A percentile compares a stretch with the other conserved stretches of the same genome.
phyloP scores from a whole-genome alignment of 2,888 invertebrate genomes.

The Dioctria rufipes region DNA sequence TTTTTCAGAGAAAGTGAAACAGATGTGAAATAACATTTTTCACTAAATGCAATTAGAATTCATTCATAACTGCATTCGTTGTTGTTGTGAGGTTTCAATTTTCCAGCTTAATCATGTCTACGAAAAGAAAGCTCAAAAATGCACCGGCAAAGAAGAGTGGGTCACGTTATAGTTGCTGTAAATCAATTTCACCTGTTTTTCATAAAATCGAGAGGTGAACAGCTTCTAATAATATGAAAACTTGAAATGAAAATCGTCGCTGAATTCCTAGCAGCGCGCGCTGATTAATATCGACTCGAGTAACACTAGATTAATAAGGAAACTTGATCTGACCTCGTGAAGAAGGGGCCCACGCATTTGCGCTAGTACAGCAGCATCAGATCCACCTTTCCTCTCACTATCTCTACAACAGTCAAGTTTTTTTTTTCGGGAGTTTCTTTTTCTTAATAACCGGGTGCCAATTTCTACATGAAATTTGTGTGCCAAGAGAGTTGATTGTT shows the following conservation, averaged over 20 bases:
- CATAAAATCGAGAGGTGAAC: constrained; percentile 38
- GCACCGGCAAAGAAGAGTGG: constrained; percentile 2
- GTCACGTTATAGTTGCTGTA: constrained; percentile 17
- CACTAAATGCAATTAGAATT: neutral
- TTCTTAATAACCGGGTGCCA: neutral
- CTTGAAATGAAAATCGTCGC: neutral
- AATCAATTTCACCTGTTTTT: constrained; percentile 42
- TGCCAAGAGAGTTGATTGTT: neutral
- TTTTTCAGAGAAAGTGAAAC: neutral
- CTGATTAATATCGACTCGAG: neutral
- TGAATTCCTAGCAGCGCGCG: neutral
- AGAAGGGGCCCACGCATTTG: constrained; percentile 17
- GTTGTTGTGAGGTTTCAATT: neutral
- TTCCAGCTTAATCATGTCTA: neutral
- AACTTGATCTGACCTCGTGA: constrained; percentile 33
- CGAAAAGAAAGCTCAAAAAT: constrained; percentile 1
- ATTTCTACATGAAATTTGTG: constrained; percentile 26
- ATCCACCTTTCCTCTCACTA: neutral
- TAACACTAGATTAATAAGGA: constrained; percentile 23
- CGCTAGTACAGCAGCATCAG: neutral
- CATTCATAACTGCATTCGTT: neutral
- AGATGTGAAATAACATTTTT: neutral
- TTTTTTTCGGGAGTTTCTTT: neutral
- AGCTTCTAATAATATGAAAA: neutral
- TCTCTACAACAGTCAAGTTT: too few relatives aligned